Conservation (phyloP, 2,888 invertebrate genomes). For the Rotaria socialis region DNA sequence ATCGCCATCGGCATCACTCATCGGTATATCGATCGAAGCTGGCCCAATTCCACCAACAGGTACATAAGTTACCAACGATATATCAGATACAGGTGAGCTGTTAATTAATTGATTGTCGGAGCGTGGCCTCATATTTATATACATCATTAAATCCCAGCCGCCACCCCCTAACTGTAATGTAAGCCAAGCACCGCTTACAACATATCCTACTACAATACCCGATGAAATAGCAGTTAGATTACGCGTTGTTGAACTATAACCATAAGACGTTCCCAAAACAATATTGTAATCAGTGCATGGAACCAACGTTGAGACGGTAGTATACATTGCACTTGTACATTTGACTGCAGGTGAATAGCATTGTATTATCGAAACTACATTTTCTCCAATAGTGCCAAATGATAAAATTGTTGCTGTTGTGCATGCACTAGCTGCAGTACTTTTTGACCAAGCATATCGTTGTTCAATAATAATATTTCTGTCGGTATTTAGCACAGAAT, state of each 20-base stretch:
- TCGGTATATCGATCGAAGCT: neutral
- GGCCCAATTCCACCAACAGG: neutral
- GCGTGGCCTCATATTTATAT: neutral
- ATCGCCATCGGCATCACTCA: neutral
- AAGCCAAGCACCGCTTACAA: neutral
- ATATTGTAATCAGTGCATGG: neutral
- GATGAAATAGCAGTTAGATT: neutral
- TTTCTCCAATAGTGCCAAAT: neutral
- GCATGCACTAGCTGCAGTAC: neutral
- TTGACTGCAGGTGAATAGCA: neutral
- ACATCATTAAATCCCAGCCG: neutral
- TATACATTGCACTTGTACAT: neutral
- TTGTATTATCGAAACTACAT: neutral
- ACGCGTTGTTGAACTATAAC: neutral
- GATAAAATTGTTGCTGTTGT: neutral
- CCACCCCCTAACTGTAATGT: neutral
- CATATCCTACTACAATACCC: neutral
- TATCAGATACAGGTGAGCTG: neutral
- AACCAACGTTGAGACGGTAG: neutral
- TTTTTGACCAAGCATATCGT: neutral
- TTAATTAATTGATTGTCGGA: neutral
- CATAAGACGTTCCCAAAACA: neutral
- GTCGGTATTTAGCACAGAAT: neutral
- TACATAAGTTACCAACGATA: neutral
- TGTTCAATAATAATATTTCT: neutral